Percentiles rank a stretch among this genome's conserved stretches.
Conservation (phyloP, 2,797 vertebrate genomes). For the Tinamus major region DNA sequence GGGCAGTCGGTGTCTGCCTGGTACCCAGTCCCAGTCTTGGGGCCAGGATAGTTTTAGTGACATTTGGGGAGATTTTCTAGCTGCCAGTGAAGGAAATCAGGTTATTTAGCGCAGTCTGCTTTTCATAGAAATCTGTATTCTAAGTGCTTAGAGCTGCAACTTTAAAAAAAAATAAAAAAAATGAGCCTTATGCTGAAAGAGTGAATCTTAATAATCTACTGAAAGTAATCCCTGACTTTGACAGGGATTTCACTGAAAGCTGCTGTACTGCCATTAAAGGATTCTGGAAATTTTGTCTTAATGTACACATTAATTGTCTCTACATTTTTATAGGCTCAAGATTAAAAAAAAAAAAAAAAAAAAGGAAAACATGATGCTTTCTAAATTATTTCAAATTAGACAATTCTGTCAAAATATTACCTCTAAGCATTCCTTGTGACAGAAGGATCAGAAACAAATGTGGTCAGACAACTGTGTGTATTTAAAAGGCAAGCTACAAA, state of each 20-base stretch:
- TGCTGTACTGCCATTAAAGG: background rate
- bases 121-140: background rate
- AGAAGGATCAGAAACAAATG: conserved; percentile 31
- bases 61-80: background rate
- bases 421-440: background rate
- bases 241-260: background rate
- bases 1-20: no score
- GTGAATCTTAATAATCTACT: background rate
- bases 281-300: background rate
- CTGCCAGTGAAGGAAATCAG: background rate
- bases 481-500: conserved; percentile 46
- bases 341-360: background rate
- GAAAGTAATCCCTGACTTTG: background rate
- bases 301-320: background rate
- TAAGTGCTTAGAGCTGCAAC: background rate
- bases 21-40: no score
- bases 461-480: background rate
- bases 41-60: background rate
- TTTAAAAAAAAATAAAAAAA: background rate
- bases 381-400: background rate
- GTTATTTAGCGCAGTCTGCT: background rate
- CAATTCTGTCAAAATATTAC: background rate
- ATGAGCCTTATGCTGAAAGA: background rate
- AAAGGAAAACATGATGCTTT: background rate
- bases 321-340: background rate